Percentiles rank a stretch among this genome's conserved stretches.
These are phyloP conservation scores for Andrena fulva DNA, from an alignment of 2,888 invertebrate genomes.

Conservation along the genomic window DNA sequence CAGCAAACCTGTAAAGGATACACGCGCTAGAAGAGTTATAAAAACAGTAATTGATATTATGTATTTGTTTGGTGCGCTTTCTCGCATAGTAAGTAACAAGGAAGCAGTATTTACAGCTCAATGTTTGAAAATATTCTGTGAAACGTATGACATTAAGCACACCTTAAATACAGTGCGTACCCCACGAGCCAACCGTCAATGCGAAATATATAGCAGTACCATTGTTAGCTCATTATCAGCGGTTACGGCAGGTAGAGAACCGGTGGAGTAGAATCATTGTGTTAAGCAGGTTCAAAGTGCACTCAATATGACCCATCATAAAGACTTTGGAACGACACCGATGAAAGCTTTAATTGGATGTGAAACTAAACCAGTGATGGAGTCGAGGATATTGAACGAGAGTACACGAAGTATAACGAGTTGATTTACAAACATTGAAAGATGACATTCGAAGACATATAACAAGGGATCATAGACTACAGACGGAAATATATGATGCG, in stretches of 20 bases:
- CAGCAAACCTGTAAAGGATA: conserved; percentile 11
- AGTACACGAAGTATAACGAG: too few species aligned
- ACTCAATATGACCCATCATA: too few species aligned
- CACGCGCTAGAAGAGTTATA: neutral
- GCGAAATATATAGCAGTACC: neutral
- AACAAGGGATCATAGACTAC: too few species aligned
- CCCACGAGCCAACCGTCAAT: conserved; percentile 67
- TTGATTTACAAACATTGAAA: too few species aligned
- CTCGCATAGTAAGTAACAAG: neutral
- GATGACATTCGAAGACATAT: too few species aligned
- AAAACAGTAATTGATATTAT: neutral
- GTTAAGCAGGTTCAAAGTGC: too few species aligned
- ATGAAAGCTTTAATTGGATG: too few species aligned
- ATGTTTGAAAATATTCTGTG: neutral
- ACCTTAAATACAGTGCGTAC: conserved; percentile 67
- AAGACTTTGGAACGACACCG: too few species aligned
- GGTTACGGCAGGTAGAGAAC: neutral
- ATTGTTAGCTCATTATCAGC: neutral
- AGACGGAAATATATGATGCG: too few species aligned
- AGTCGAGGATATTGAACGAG: too few species aligned
- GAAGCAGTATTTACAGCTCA: neutral
- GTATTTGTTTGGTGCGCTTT: neutral
- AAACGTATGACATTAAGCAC: conserved; percentile 64
- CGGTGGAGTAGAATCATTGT: neutral
- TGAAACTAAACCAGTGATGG: too few species aligned